phyloP scores from a whole-genome alignment of 2,113 vertebrate genomes.

The Formicarius rufipectus region DNA sequence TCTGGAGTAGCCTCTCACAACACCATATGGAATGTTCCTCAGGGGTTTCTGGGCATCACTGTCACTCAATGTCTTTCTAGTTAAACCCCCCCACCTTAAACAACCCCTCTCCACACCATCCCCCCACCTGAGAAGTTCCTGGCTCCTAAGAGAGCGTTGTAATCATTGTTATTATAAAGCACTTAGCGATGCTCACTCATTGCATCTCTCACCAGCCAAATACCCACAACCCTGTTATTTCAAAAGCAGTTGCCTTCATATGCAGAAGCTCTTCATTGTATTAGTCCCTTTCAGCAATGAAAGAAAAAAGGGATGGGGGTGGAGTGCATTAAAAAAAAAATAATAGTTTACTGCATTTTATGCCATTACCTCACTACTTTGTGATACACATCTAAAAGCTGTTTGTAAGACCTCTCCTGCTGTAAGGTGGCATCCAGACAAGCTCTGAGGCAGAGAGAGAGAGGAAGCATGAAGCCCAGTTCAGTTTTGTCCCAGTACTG shows the following conservation, averaged over 20 bases:
- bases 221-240: slow-evolving; percentile 65
- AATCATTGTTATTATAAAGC: slow-evolving; percentile 72
- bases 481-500: not conserved
- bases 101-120: slow-evolving; percentile 4
- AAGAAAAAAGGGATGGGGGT: not conserved
- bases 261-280: slow-evolving; percentile 42
- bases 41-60: not conserved
- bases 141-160: slow-evolving; percentile 13
- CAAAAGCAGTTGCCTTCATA: slow-evolving; percentile 49
- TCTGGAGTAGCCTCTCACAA: not conserved
- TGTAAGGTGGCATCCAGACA: not conserved
- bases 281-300: slow-evolving; percentile 22
- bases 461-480: not conserved
- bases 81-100: slow-evolving; percentile 38
- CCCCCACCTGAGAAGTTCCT: slow-evolving; percentile 41
- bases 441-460: not conserved
- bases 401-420: not conserved
- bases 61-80: not conserved
- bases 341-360: slow-evolving; percentile 18
- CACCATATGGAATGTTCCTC: not conserved
- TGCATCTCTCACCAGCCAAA: slow-evolving; percentile 55
- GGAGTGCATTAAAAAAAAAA: slow-evolving; percentile 16
- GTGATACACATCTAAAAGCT: slow-evolving; percentile 41
- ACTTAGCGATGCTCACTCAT: slow-evolving; percentile 59
- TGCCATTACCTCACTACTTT: slow-evolving; percentile 30